Conservation (phyloP, 2,797 vertebrate species). For the Pseudotriccus pelzelni region DNA sequence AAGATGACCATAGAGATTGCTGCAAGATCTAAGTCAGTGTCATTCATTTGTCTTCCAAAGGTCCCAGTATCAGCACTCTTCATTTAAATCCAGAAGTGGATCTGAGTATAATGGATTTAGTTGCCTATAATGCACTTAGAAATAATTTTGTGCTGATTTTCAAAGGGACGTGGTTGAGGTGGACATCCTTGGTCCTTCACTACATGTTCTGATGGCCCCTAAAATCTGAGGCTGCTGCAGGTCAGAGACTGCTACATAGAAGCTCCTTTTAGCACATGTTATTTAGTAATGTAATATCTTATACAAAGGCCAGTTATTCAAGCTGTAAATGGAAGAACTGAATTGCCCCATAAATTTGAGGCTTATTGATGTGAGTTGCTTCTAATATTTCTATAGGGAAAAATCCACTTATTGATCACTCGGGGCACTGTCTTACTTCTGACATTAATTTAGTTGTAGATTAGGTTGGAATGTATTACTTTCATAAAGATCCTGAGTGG, state of each 20-base stretch:
- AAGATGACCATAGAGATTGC: background rate
- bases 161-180: background rate
- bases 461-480: constrained; percentile 62
- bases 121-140: background rate
- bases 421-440: constrained; percentile 43
- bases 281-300: constrained; percentile 64
- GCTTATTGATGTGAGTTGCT: constrained; percentile 57
- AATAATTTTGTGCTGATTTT: background rate
- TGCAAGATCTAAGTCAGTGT: background rate
- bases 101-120: background rate
- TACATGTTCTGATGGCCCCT: background rate
- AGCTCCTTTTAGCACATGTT: constrained; percentile 16
- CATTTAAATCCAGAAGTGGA: background rate
- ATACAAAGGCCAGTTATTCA: constrained; percentile 51
- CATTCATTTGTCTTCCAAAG: background rate
- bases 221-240: background rate
- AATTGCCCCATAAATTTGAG: constrained; percentile 56
- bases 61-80: background rate
- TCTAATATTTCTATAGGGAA: constrained; percentile 51
- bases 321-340: constrained; percentile 48
- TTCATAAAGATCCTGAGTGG: constrained; percentile 62
- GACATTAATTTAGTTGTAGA: constrained; percentile 62
- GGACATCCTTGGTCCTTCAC: background rate
- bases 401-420: constrained; percentile 62
- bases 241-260: background rate